Conservation (phyloP, 2,888 invertebrate species). For the Eilema depressum region DNA sequence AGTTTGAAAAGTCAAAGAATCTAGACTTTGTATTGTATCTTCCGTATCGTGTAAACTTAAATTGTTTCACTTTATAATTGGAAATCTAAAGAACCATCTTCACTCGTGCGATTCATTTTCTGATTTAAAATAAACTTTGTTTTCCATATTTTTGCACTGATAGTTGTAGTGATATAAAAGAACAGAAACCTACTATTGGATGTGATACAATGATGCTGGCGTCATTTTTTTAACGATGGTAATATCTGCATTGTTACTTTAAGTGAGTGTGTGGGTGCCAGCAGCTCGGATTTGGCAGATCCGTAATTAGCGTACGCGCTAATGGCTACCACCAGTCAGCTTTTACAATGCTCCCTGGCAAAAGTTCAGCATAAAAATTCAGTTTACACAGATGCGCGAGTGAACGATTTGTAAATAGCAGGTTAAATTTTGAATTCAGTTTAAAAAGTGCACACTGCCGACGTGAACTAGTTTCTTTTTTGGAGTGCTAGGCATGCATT, state of each 20-base stretch:
- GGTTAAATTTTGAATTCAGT: conserved; percentile 28
- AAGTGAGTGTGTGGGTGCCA: conserved; percentile 27
- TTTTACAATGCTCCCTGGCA: conserved; percentile 56
- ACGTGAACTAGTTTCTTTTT: conserved; percentile 29
- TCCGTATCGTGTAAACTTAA: conserved; percentile 47
- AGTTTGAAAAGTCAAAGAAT: conserved; percentile 42
- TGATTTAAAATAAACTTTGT: conserved; percentile 5
- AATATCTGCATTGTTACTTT: conserved; percentile 31
- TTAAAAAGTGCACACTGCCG: conserved; percentile 31
- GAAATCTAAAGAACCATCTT: conserved; percentile 48
- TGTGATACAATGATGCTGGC: conserved; percentile 9
- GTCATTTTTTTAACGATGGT: neutral
- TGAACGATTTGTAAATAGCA: conserved; percentile 56
- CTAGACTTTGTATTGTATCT: conserved; percentile 37
- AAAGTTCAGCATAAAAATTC: conserved; percentile 57
- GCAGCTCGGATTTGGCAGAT: conserved; percentile 62
- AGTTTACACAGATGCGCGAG: conserved; percentile 46
- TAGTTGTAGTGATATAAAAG: neutral
- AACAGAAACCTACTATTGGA: neutral
- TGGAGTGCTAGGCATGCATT: neutral
- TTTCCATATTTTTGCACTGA: neutral
- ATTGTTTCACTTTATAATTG: conserved; percentile 54
- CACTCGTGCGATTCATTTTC: conserved; percentile 23
- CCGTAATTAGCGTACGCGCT: conserved; percentile 71
- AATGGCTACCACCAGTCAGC: conserved; percentile 69